Evolutionary conservation across 1,140 invertebrate species (phyloP).

Genomic region (Drosophila littoralis): DNA sequence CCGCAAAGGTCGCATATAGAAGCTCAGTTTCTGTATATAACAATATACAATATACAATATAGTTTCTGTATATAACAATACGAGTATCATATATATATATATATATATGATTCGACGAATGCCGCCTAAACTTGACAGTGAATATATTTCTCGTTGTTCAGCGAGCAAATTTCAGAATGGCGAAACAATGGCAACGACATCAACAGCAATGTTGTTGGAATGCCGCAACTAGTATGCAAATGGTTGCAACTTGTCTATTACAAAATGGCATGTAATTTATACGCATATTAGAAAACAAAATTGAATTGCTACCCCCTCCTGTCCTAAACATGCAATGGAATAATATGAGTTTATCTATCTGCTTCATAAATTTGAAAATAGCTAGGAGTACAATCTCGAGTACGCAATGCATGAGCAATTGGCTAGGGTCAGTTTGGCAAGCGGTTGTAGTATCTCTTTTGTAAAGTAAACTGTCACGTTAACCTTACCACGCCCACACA

Average conservation of each 20-base stretch:
- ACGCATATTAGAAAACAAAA: conserved; percentile 52
- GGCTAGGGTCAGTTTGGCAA: conserved; percentile 62
- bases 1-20: conserved; percentile 37
- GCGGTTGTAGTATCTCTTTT: background rate
- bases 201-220: conserved; percentile 15
- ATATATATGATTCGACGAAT: background rate
- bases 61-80: background rate
- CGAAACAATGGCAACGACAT: conserved; percentile 22
- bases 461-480: background rate
- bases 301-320: conserved; percentile 20
- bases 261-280: conserved; percentile 61
- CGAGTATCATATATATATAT: conserved; percentile 6
- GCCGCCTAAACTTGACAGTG: conserved; percentile 45
- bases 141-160: conserved; percentile 35
- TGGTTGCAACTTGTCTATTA: conserved; percentile 49
- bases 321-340: conserved; percentile 6
- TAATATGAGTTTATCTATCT: background rate
- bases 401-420: conserved; percentile 57
- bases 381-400: conserved; percentile 32
- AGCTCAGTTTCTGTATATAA: background rate
- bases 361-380: conserved; percentile 33
- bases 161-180: background rate
- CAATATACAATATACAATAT: conserved; percentile 13
- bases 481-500: conserved; percentile 14
- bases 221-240: conserved; percentile 46